Evolutionary conservation across 2,797 vertebrate genomes (phyloP).

Genomic region (Sphenopsis melanotis): DNA sequence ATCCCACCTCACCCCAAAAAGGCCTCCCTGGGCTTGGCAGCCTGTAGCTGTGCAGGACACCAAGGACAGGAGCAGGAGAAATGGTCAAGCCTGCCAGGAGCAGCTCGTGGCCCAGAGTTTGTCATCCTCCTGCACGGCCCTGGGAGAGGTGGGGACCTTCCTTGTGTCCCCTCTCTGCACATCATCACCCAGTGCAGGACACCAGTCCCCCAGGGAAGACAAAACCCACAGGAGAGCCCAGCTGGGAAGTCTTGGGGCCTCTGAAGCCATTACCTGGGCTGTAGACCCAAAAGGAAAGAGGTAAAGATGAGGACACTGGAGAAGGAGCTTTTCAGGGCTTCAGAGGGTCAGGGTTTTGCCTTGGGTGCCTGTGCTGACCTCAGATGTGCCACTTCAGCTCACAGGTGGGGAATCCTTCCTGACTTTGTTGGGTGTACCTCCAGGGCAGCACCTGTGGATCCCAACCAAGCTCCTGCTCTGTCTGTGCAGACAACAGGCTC

Average conservation of each 20-base stretch:
- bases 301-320: neutral
- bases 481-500: neutral
- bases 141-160: neutral
- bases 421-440: neutral
- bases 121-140: neutral
- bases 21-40: neutral
- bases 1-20: neutral
- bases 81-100: neutral
- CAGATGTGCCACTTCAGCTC: neutral
- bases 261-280: neutral
- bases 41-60: neutral
- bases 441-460: neutral
- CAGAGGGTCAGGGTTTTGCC: neutral
- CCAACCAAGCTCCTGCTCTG: neutral
- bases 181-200: rapidly evolving
- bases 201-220: neutral
- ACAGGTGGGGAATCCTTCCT: neutral
- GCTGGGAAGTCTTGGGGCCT: neutral
- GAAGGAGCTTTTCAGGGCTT: neutral
- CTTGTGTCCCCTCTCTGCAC: neutral
- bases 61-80: neutral
- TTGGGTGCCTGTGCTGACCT: neutral
- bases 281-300: neutral
- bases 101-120: rapidly evolving
- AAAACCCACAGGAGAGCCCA: neutral